Conservation (phyloP, 2,888 invertebrate genomes). For the Scotopteryx bipunctaria region DNA sequence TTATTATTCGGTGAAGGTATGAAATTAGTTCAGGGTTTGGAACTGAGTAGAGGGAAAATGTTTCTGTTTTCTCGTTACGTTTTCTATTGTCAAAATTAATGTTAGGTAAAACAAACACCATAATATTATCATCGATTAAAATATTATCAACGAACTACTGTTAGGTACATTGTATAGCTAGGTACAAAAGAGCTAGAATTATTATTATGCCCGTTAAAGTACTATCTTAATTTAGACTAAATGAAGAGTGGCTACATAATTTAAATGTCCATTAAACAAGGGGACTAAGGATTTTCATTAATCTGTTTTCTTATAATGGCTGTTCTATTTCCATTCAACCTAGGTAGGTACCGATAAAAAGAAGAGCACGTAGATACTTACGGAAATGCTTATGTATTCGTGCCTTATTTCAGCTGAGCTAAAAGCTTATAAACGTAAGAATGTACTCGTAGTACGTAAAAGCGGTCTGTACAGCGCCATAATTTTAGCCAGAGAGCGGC, state of each 20-base stretch:
- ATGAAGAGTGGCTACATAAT: too few species aligned
- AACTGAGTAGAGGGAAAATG: not conserved
- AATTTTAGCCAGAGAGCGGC: conserved; percentile 43
- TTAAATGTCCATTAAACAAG: conserved; percentile 22
- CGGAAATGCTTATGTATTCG: conserved; percentile 20
- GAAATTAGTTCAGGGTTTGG: not conserved
- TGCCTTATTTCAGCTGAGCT: conserved; percentile 26
- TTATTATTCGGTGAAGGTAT: conserved; percentile 6
- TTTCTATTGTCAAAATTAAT: not conserved
- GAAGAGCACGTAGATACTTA: conserved; percentile 23
- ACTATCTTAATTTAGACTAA: too few species aligned
- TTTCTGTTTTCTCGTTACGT: not conserved
- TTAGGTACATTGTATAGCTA: too few species aligned
- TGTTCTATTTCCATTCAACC: conserved; percentile 28
- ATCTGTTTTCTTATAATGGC: conserved; percentile 25
- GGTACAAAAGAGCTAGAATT: too few species aligned
- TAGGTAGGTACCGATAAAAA: conserved; percentile 20
- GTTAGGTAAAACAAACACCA: too few species aligned
- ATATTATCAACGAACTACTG: too few species aligned
- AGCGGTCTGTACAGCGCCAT: conserved; percentile 29
- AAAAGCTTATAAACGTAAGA: conserved; percentile 23
- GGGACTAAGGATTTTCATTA: conserved; percentile 23
- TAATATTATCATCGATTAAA: too few species aligned
- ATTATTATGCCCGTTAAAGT: too few species aligned
- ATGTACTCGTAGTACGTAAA: conserved; percentile 14